Evolutionary conservation across 2,797 vertebrate genomes (phyloP), one percentile per base, ranked within the genome.

Genomic region (Naso thynnoides): DNA sequence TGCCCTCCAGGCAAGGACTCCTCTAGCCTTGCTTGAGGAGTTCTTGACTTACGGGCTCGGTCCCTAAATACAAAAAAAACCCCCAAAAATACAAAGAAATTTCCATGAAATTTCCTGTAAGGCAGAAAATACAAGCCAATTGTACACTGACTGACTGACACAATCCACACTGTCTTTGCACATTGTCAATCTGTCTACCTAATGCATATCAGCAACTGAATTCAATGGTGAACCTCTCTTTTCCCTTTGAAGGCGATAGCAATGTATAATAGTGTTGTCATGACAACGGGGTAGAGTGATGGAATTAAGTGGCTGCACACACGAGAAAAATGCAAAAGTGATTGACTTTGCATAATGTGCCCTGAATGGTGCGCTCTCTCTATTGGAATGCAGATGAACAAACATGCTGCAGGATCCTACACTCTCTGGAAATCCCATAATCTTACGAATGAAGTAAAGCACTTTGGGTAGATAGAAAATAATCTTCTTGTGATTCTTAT

Each of bases 251-350:
- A 81, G 41, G 57, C 8, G 57, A 69, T n/a, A 33, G 65, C 50
- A 67, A 79, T 86, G 70, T 81, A 79, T 84, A 81, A 84, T 63
- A 39, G 68, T 29, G 90, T 90, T 86, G 86, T 84, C 83, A 87
- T 86, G 88, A 87, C 88, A 87, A 91, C 87, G 73, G 71, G 62
- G 36, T 73, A 86, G 53, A 70, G 63, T 29, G 76, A 78, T 78
- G 69, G 79, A 80, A 81, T 82, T 74, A 85, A 84, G 78, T 67
- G 48, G 74, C 73, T 61, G 66, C 67, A 55, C 57, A 70, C 79
- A 80, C 55, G 69, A 81, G 69, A 47, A 70, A n/a, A 85, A 87
- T 63, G 54, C 65, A 79, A 85, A 86, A 88, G 76, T 74, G 86
- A 88, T 84, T 87, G 79, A 82, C 62, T 86, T 73, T 73, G 76